A percentile compares a stretch with the other conserved stretches of the same genome.
phyloP scores from a whole-genome alignment of 2,113 vertebrate genomes.

The Rhineura floridana region DNA sequence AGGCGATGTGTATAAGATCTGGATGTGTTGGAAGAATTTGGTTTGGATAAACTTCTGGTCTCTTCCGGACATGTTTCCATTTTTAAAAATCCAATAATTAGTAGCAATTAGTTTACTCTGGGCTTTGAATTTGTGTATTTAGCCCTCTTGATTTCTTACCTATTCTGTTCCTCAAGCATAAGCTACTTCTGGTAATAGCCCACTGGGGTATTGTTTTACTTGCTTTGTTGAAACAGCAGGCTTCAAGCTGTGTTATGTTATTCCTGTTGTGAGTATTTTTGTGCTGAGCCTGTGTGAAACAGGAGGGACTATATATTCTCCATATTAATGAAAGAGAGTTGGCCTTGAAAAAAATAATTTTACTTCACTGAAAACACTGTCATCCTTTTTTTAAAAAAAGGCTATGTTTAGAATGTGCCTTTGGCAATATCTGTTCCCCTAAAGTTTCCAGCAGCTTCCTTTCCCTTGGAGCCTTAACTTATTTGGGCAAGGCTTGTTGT shows the following conservation, averaged over 20 bases:
- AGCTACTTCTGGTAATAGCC: slow-evolving; percentile 60
- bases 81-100: slow-evolving; percentile 46
- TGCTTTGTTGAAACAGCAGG: slow-evolving; percentile 69
- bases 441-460: slow-evolving; percentile 60
- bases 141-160: neutral
- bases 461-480: slow-evolving; percentile 49
- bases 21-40: neutral
- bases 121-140: slow-evolving; percentile 15
- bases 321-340: slow-evolving; percentile 49
- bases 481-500: slow-evolving; percentile 54
- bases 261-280: slow-evolving; percentile 73
- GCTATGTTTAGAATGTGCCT: slow-evolving; percentile 31
- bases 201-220: slow-evolving; percentile 59
- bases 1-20: neutral
- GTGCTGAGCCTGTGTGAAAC: slow-evolving; percentile 61
- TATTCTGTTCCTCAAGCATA: slow-evolving; percentile 34
- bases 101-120: slow-evolving; percentile 54
- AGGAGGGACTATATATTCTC: slow-evolving; percentile 65
- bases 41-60: neutral
- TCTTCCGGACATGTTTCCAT: neutral
- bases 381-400: slow-evolving; percentile 50
- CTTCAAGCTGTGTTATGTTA: slow-evolving; percentile 69
- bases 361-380: slow-evolving; percentile 24
- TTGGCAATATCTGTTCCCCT: slow-evolving; percentile 47
- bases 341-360: slow-evolving; percentile 26